Conservation (phyloP, 2,797 vertebrate species). For the Lophotriccus pileatus region DNA sequence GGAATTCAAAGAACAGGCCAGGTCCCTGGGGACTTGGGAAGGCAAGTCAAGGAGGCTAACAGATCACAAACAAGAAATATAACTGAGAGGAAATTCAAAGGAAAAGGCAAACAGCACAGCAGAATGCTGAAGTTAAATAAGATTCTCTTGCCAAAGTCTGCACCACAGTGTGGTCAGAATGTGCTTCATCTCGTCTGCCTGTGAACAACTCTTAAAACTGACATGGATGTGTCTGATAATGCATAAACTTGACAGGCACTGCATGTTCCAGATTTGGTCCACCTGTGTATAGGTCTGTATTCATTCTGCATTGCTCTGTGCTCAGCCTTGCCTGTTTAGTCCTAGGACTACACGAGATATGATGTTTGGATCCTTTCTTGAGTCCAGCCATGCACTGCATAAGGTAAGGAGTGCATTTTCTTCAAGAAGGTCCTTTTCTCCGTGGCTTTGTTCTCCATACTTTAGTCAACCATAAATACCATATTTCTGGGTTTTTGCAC, state of each 20-base stretch:
- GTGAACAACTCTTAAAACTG: background rate
- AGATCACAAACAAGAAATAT: background rate
- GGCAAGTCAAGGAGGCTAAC: background rate
- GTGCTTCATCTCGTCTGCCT: fast-evolving
- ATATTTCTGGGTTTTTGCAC: background rate
- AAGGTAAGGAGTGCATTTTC: background rate
- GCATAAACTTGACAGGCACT: background rate
- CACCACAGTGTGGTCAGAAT: background rate
- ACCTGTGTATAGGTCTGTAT: background rate
- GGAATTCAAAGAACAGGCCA: background rate
- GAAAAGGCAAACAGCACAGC: background rate
- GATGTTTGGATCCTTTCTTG: background rate
- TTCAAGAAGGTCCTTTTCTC: background rate
- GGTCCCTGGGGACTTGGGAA: fast-evolving
- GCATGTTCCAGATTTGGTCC: background rate
- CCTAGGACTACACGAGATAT: background rate
- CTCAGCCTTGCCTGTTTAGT: background rate
- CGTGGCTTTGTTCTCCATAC: background rate
- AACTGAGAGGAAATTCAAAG: background rate
- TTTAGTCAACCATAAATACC: background rate
- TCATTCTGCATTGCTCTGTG: background rate
- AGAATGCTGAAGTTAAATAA: background rate
- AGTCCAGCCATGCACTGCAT: background rate
- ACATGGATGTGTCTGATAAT: fast-evolving
- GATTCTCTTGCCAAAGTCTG: background rate